Evolutionary conservation across 2,113 vertebrate genomes (phyloP), one percentile per base, ranked within the genome.

Genomic region (Nothocercus julius): DNA sequence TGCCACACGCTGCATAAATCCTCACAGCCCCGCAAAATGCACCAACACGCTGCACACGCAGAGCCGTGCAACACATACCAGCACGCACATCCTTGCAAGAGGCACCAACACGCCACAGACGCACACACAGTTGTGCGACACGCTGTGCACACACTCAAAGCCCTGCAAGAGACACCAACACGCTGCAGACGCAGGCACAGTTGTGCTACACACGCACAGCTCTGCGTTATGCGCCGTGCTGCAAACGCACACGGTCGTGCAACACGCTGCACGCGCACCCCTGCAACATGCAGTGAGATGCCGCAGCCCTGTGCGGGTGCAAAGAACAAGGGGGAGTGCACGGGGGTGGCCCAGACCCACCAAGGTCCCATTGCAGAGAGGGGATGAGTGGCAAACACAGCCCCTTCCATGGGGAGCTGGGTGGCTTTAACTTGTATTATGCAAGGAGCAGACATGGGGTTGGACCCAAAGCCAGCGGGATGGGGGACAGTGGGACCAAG

Each of bases 31-130:
- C 28, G 27, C 51, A 54, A 20, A 27, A 13, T 9, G 51, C 51
- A 14, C 51, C 51, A 24, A 27, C 51, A 21, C 8, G 25, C 51
- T 8, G 53, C 53, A 54, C 53, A 13, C 8, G 51, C 51, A 53
- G 21, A 51, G 49, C 24, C 4, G 49, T 25, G 49, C 21, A 85
- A 44, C 7, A 1, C 1, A 25, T 0, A 1, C 25, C 15, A 2
- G 3, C 62, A 25, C 0, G 0, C 42, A 8, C 42, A 2, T 13
- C 9, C 2, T 14, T 42, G 59, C 67, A 85, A 44, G 4, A 1
- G 1, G 28, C 0, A 1, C 30, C 15, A 2, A 3, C 58, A 22
- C 0, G 0, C 42, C 8, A 13, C 1, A 2, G 18, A 6, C 49
- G 5, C 1, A 2, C 32, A 10, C 36, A 22, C 61, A 24, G 10